Evolutionary conservation across 2,888 invertebrate genomes (phyloP).

Genomic region (Portevinia maculata): DNA sequence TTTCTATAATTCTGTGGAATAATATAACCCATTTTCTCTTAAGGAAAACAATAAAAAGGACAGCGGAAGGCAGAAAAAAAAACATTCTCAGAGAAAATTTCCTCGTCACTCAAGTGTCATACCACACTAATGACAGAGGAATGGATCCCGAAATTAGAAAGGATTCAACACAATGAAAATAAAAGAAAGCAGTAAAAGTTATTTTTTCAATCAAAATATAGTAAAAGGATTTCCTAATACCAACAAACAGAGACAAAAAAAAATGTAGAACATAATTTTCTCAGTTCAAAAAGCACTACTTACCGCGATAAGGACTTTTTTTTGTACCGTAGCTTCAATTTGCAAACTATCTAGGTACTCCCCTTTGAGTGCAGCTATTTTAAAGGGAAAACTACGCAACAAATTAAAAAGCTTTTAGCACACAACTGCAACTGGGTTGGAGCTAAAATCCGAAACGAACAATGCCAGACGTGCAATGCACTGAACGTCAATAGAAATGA

Average conservation of each 20-base stretch:
- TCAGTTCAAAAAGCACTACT: slow-evolving; percentile 53
- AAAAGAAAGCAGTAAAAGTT: not conserved
- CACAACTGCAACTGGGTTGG: not conserved
- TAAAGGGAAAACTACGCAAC: slow-evolving; percentile 45
- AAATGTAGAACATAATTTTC: slow-evolving; percentile 27
- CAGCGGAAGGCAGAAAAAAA: not conserved
- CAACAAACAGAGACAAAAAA: slow-evolving; percentile 10
- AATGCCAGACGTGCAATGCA: slow-evolving; percentile 42
- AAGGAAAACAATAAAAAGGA: slow-evolving; percentile 55
- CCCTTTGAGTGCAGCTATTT: slow-evolving; percentile 37
- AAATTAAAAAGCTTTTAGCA: slow-evolving; percentile 72
- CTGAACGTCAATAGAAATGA: slow-evolving; percentile 34
- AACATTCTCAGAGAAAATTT: slow-evolving; percentile 13
- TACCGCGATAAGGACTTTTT: slow-evolving; percentile 17
- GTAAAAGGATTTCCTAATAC: slow-evolving; percentile 33
- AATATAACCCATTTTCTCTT: slow-evolving; percentile 66
- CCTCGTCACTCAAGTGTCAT: slow-evolving; percentile 70
- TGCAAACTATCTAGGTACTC: not conserved
- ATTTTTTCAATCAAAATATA: slow-evolving; percentile 13
- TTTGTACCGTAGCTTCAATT: not conserved
- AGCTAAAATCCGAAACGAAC: slow-evolving; percentile 12
- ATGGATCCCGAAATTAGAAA: slow-evolving; percentile 56
- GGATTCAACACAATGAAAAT: slow-evolving; percentile 43
- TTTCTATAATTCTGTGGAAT: slow-evolving; percentile 12
- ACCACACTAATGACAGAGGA: slow-evolving; percentile 71